Evolutionary conservation across 2,113 vertebrate species (phyloP).

Genomic region (Pelecanoides urinatrix): DNA sequence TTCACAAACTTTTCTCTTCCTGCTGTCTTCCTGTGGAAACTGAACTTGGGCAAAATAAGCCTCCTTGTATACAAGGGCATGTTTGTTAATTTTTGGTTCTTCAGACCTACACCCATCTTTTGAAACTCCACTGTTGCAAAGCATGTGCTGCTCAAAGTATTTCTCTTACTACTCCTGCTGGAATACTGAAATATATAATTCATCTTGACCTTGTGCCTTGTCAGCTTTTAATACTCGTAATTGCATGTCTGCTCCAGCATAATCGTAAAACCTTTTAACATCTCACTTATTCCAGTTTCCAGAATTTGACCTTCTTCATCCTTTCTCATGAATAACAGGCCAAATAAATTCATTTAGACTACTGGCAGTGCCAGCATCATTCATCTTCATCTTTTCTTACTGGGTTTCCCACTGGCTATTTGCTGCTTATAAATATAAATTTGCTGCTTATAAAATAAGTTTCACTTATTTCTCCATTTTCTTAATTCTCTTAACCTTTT

Average conservation of each 20-base stretch:
- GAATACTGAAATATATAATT: not conserved
- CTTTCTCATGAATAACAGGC: not conserved
- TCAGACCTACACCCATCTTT: not conserved
- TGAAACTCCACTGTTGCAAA: not conserved
- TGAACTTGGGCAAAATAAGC: not conserved
- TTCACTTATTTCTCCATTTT: not conserved
- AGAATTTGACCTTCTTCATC: slow-evolving; percentile 25
- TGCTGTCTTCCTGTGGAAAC: not conserved
- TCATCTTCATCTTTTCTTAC: not conserved
- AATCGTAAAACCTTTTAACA: slow-evolving; percentile 32
- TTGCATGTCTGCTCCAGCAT: not conserved
- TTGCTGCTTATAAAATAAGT: not conserved
- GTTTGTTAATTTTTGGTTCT: not conserved
- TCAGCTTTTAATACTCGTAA: slow-evolving; percentile 33
- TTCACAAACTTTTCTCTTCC: not conserved
- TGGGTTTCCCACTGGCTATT: not conserved
- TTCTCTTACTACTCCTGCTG: not conserved
- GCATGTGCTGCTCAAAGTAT: not conserved
- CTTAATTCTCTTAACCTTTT: not conserved
- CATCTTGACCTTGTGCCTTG: not conserved
- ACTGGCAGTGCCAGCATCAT: not conserved
- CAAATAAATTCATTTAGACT: not conserved
- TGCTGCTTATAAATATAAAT: not conserved
- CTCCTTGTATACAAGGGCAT: not conserved
- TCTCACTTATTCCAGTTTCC: slow-evolving; percentile 1